Conservation (phyloP, 2,113 vertebrate genomes). For the Rhinopomastus cyanomelas region DNA sequence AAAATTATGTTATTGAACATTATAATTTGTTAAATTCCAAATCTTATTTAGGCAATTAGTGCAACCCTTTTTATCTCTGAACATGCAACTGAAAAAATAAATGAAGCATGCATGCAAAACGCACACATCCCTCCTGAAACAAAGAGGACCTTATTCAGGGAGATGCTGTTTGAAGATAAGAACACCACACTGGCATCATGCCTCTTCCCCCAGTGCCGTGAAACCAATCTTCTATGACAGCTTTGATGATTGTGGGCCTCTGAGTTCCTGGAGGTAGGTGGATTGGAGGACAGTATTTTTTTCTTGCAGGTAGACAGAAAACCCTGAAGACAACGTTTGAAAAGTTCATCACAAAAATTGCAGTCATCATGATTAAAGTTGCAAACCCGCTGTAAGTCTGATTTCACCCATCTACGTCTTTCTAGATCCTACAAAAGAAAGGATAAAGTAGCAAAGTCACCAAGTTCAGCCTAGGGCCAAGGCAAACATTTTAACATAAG, state of each 20-base stretch:
- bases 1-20: constrained; percentile 21
- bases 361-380: not conserved
- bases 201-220: not conserved
- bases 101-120: not conserved
- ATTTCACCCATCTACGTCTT: not conserved
- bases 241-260: not conserved
- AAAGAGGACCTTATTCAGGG: constrained; percentile 24
- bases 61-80: constrained; percentile 31
- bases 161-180: constrained; percentile 46
- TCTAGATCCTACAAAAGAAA: not conserved
- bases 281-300: not conserved
- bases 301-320: constrained; percentile 1
- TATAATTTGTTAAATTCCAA: constrained; percentile 42
- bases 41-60: constrained; percentile 52
- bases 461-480: not conserved
- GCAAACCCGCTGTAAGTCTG: not conserved
- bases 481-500: not conserved
- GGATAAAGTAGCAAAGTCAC: not conserved
- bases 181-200: not conserved
- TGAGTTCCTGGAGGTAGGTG: not conserved
- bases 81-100: constrained; percentile 29
- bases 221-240: constrained; percentile 24
- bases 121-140: not conserved
- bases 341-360: not conserved
- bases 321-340: not conserved